phyloP scores from a whole-genome alignment of 2,113 vertebrate species.

The Pyrgilauda ruficollis region DNA sequence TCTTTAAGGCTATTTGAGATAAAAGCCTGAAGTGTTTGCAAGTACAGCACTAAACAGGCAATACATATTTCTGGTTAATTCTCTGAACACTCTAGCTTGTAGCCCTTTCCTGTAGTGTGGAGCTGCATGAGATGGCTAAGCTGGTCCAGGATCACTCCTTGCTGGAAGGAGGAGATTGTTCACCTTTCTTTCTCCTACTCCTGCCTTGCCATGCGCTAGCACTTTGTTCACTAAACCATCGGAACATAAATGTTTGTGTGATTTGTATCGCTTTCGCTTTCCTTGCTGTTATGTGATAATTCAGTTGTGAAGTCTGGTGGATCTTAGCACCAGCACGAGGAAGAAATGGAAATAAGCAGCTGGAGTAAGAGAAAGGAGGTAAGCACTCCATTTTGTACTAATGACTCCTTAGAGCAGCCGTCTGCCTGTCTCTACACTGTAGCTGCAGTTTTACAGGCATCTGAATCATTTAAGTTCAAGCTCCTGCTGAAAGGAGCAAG shows the following conservation, averaged over 20 bases:
- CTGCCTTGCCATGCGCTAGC: background rate
- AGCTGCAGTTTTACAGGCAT: background rate
- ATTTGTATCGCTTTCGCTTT: background rate
- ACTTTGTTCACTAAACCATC: background rate
- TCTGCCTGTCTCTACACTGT: background rate
- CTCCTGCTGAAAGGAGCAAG: background rate
- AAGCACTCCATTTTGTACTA: background rate
- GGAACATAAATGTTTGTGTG: background rate
- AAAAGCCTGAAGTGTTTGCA: background rate
- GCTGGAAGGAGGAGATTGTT: background rate
- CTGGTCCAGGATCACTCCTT: background rate
- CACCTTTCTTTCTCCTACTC: background rate
- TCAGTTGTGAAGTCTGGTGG: background rate
- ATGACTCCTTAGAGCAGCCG: background rate
- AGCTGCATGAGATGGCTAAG: background rate
- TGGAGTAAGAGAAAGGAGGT: background rate
- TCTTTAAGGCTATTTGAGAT: background rate
- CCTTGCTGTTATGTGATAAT: background rate
- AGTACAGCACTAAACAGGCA: background rate
- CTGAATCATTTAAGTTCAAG: background rate
- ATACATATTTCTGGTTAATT: background rate
- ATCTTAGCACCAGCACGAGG: background rate
- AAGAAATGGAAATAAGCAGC: background rate
- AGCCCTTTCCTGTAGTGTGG: background rate
- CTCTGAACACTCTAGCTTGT: background rate